A percentile compares a stretch with the other conserved stretches of the same genome.
These are phyloP conservation scores for Anolis carolinensis DNA, from an alignment of 2,113 vertebrate genomes.

Conservation along the genomic window DNA sequence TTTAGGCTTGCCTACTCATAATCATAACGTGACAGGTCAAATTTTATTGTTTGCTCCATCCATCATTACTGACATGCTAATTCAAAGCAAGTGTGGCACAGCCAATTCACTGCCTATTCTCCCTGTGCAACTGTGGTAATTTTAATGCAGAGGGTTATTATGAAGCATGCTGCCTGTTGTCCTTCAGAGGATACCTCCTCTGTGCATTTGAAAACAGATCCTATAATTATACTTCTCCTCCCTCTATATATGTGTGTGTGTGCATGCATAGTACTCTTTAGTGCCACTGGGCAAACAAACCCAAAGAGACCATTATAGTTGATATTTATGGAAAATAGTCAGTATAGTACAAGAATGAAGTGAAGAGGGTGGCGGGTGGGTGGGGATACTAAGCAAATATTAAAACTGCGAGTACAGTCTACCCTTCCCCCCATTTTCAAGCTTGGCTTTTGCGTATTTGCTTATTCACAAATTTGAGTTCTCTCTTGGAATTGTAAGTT, in stretches of 20 bases:
- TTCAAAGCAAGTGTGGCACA: constrained; percentile 53
- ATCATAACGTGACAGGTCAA: constrained; percentile 55
- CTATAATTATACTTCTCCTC: constrained; percentile 7
- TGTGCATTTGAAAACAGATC: not conserved
- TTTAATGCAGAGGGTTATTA: constrained; percentile 59
- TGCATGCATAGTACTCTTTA: not conserved
- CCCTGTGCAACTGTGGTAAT: constrained; percentile 42
- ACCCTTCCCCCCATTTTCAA: too few relatives aligned
- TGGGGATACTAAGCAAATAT: not conserved
- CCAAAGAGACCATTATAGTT: not conserved
- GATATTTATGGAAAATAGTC: not conserved
- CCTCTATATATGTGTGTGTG: not conserved
- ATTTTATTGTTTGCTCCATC: constrained; percentile 59
- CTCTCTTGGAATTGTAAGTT: too few relatives aligned
- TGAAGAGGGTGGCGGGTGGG: not conserved
- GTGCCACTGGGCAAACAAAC: not conserved
- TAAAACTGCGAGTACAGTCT: not conserved
- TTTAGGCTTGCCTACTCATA: constrained; percentile 44
- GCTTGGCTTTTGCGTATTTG: too few relatives aligned
- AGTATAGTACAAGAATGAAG: fast-evolving
- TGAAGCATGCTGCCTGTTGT: constrained; percentile 32
- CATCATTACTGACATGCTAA: constrained; percentile 60
- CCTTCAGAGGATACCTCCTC: constrained; percentile 15
- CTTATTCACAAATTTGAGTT: too few relatives aligned
- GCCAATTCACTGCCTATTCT: constrained; percentile 15